Evolutionary conservation across 2,888 invertebrate species (phyloP), one percentile per base, ranked within the genome.

Genomic region (Melipona bicolor): DNA sequence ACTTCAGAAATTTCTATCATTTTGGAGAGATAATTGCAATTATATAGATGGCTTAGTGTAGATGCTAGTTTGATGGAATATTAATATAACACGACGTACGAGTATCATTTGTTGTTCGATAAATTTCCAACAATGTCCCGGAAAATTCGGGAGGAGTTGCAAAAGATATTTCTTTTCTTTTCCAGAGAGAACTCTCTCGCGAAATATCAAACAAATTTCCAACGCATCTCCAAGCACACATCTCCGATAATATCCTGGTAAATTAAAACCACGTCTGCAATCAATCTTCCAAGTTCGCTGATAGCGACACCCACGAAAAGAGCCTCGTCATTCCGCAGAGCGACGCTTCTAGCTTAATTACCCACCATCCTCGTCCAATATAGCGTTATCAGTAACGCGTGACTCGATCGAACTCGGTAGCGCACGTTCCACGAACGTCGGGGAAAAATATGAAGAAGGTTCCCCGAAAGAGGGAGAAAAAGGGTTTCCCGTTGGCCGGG

Each of bases 401-500:
- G 73, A 73, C 52, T 64, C 36, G 50, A 27, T 32, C 32, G 52
- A 61, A 36, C 73, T 9, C 36, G 49, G 50, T 54, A 52, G 65
- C 32, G 64, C 5, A 19, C 36, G 54, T 70, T 36, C 36, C 54
- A 21, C 27, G 52, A 69, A 21, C 27, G 27, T 17, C 32, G 36
- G 27, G 21, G 21, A 56, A 65, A 74, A 54, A 65, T 54, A 67
- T 54, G 54, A 27, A 50, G 64, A n/a, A 36, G 62, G 24, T 61
- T 68, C 43, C 61, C 19, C 59, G 49, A 61, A 81, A 27, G n/a
- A 17, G 36, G 15, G 59, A 27, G 52, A 59, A 76, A 65, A 54
- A 65, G 56, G 5, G 49, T 64, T 59, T 72, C 52, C 68, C 61
- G 72, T 73, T 72, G 24, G n/a, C 54, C 74, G 59, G n/a, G 17